Evolutionary conservation across 2,888 invertebrate genomes (phyloP).

Genomic region (Caenorhabditis doughertyi): DNA sequence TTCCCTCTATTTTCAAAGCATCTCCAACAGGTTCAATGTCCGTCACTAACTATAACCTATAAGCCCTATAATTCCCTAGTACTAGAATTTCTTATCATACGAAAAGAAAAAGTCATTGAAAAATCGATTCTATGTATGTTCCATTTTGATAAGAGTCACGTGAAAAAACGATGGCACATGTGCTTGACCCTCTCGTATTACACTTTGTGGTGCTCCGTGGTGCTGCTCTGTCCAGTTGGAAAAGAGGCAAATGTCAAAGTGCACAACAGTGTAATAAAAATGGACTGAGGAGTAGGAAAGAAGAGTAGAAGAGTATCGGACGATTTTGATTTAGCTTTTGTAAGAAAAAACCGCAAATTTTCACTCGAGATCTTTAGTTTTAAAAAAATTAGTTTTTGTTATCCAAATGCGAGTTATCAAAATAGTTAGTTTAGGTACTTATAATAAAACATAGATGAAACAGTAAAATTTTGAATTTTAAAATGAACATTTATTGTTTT

Average conservation of each 20-base stretch:
- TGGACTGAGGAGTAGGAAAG: not conserved
- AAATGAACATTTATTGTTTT: no score
- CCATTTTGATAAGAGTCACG: slow-evolving; percentile 4
- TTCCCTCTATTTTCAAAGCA: not conserved
- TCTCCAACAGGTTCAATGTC: not conserved
- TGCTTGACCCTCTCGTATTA: slow-evolving; percentile 7
- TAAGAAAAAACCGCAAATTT: no score
- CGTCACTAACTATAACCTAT: not conserved
- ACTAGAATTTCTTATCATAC: not conserved
- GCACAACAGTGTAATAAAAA: slow-evolving; percentile 9
- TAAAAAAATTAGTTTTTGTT: no score
- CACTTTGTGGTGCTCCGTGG: slow-evolving; percentile 12
- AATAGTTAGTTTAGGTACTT: no score
- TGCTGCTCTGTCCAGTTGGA: not conserved
- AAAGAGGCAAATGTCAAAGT: slow-evolving; percentile 1
- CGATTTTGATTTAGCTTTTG: no score
- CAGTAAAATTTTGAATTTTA: no score
- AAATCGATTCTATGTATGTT: no score
- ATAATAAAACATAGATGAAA: no score
- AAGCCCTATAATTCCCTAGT: not conserved
- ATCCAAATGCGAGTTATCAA: no score
- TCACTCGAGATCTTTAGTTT: no score
- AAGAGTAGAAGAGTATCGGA: not conserved
- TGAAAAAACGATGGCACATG: not conserved
- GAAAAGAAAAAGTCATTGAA: not conserved